These are phyloP conservation scores for Dicerorhinus sumatrensis DNA, from an alignment of 2,113 vertebrate species.

Conservation along the genomic window DNA sequence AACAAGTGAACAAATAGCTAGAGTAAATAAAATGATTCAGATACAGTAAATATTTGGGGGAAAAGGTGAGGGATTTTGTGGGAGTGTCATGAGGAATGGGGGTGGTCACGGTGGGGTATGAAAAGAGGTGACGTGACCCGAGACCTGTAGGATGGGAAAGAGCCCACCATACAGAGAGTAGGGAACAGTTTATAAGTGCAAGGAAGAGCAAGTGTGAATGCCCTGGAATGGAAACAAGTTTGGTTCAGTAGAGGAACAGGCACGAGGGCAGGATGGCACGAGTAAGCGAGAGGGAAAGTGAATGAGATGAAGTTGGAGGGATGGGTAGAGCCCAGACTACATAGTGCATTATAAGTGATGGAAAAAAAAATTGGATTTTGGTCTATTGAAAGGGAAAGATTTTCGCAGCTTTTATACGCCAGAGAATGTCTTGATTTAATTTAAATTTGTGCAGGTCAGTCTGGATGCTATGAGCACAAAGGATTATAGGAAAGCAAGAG, in stretches of 20 bases:
- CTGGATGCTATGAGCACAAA: not conserved
- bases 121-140: not conserved
- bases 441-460: not conserved
- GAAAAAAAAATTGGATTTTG: not conserved
- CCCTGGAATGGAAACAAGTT: not conserved
- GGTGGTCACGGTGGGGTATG: not conserved
- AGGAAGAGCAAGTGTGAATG: not conserved
- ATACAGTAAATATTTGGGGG: not conserved
- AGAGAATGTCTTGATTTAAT: not conserved
- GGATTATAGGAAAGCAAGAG: not conserved
- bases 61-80: fast-evolving
- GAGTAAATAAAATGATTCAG: not conserved
- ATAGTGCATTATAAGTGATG: not conserved
- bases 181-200: not conserved
- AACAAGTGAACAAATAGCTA: not conserved
- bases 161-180: fast-evolving
- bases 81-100: not conserved
- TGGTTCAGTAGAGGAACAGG: not conserved
- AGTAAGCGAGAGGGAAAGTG: not conserved
- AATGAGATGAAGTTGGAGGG: not conserved
- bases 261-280: not conserved
- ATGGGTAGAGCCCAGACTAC: not conserved
- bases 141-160: not conserved
- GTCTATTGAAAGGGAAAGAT: not conserved
- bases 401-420: not conserved